These are phyloP conservation scores for Apteryx mantelli DNA, from an alignment of 2,113 vertebrate genomes.

Conservation along the genomic window DNA sequence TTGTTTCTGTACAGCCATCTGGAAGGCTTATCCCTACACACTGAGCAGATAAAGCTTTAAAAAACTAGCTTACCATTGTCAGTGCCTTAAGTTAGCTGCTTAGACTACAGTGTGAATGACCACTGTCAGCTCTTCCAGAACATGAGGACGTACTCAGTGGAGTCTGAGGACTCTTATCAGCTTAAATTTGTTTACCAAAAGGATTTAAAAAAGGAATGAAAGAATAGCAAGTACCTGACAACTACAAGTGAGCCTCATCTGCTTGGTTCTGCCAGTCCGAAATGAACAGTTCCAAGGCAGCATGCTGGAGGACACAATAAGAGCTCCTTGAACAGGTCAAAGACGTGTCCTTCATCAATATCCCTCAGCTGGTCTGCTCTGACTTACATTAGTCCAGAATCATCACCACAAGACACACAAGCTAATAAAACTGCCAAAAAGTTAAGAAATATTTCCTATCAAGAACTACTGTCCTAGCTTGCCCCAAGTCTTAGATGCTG, in stretches of 20 bases:
- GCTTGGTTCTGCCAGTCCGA: background rate
- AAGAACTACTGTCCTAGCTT: background rate
- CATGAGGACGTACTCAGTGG: background rate
- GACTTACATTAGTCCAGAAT: background rate
- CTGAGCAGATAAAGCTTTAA: background rate
- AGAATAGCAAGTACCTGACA: background rate
- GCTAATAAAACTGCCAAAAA: background rate
- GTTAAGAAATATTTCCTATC: background rate
- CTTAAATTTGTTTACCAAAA: background rate
- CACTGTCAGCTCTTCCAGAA: background rate
- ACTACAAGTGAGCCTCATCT: fast-evolving
- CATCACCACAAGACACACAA: background rate
- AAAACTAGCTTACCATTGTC: fast-evolving
- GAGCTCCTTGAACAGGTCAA: background rate
- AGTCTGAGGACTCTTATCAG: background rate
- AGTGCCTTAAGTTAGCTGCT: background rate
- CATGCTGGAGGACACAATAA: background rate
- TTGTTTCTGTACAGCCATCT: background rate
- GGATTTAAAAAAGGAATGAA: background rate
- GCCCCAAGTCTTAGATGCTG: background rate
- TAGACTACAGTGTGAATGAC: background rate
- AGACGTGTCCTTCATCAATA: background rate
- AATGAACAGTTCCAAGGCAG: background rate
- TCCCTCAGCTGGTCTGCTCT: background rate
- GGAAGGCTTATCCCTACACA: background rate